phyloP scores from a whole-genome alignment of 2,797 vertebrate species.

The Champsocephalus gunnari region DNA sequence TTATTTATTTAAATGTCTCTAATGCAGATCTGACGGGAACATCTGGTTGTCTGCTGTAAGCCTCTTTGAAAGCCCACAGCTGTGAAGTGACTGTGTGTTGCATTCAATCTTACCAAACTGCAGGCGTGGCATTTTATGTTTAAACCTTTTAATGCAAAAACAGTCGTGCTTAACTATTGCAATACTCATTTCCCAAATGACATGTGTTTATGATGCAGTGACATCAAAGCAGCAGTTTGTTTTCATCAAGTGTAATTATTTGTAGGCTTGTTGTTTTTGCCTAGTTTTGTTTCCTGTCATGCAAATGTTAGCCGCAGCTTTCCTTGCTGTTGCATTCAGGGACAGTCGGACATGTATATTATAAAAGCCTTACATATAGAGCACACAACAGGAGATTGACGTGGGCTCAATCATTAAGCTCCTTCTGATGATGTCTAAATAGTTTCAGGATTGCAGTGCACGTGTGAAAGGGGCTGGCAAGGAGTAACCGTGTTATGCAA shows the following conservation, averaged over 20 bases:
- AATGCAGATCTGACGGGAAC: neutral
- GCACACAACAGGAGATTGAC: too few relatives aligned
- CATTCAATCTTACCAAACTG: neutral
- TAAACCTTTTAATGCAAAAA: neutral
- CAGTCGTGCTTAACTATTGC: neutral
- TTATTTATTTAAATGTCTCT: neutral
- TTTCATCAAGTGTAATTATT: neutral
- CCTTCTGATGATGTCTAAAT: too few relatives aligned
- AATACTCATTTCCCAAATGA: neutral
- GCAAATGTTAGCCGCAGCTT: slow-evolving; percentile 20
- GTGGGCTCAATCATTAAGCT: too few relatives aligned
- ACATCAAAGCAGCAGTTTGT: neutral
- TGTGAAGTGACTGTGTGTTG: neutral
- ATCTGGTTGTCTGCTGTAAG: neutral
- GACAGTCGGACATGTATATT: neutral
- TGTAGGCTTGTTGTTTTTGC: slow-evolving; percentile 11
- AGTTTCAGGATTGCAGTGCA: too few relatives aligned
- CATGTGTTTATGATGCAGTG: neutral
- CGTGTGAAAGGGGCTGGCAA: slow-evolving; percentile 17
- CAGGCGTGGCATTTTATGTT: neutral
- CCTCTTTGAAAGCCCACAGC: neutral
- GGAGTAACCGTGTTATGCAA: neutral
- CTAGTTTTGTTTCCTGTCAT: slow-evolving; percentile 18
- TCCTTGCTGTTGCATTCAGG: slow-evolving; percentile 6
- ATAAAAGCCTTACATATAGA: too few relatives aligned